phyloP scores from a whole-genome alignment of 2,113 vertebrate species.

The Eptesicus fuscus region DNA sequence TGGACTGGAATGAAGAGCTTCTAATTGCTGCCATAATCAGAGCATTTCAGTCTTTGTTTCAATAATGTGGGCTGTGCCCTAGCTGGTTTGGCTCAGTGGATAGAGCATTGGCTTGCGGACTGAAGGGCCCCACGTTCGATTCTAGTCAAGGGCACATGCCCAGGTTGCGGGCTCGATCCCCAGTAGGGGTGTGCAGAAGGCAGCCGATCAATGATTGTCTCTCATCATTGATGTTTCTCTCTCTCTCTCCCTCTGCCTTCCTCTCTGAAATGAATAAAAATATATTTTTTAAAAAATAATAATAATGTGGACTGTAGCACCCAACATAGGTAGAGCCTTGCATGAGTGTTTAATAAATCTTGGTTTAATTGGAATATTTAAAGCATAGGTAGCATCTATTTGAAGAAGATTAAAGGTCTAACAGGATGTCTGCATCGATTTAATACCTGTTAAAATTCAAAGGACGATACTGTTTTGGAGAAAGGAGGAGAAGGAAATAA shows the following conservation, averaged over 20 bases:
- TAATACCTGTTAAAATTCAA: slow-evolving; percentile 51
- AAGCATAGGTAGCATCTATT: slow-evolving; percentile 12
- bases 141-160: no score
- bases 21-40: background rate
- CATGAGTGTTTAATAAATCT: background rate
- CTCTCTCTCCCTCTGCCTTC: no score
- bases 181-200: no score
- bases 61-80: background rate
- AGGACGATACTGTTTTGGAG: background rate
- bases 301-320: background rate
- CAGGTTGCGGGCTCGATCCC: no score
- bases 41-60: background rate
- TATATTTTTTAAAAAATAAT: no score
- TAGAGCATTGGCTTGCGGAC: no score
- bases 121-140: no score
- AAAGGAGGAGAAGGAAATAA: slow-evolving; percentile 16
- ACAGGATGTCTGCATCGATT: slow-evolving; percentile 42
- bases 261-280: no score
- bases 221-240: no score
- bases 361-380: slow-evolving; percentile 19
- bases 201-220: no score
- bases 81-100: no score
- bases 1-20: background rate
- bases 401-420: slow-evolving; percentile 18
- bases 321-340: background rate